Percentiles rank a stretch among this genome's conserved stretches.
Evolutionary conservation across 1,140 invertebrate genomes (phyloP).

Genomic region (Bombus waltoni): DNA sequence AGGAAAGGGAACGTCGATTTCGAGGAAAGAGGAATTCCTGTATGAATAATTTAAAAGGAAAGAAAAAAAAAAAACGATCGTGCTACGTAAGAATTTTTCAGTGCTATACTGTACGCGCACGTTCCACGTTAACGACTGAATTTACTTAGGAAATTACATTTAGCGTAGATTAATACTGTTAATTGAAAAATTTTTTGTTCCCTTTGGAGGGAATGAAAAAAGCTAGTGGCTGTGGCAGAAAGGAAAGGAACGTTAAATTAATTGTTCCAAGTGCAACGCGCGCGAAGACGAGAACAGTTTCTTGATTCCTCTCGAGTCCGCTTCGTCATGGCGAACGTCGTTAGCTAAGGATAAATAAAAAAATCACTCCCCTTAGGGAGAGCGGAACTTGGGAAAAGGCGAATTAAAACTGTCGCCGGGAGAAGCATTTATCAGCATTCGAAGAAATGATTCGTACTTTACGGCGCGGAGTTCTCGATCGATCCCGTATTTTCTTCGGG

Average conservation of each 20-base stretch:
- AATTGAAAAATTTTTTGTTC: conserved; percentile 17
- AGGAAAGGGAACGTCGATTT: not conserved
- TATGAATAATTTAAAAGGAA: not conserved
- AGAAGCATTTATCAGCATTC: conserved; percentile 11
- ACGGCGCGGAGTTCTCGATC: not conserved
- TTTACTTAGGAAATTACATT: conserved; percentile 10
- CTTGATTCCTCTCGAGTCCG: conserved; percentile 15
- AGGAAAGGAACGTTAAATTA: not conserved
- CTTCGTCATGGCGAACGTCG: conserved; percentile 12
- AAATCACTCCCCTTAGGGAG: not conserved
- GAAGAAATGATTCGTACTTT: conserved; percentile 14
- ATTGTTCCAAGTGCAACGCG: conserved; percentile 12
- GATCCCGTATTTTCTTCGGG: not conserved
- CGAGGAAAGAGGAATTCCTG: not conserved
- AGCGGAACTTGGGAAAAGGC: not conserved
- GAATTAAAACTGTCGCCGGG: conserved; percentile 20
- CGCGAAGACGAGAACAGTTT: not conserved
- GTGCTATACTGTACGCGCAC: not conserved
- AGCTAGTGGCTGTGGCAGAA: not conserved
- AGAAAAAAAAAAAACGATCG: not conserved
- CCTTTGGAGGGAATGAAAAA: not conserved
- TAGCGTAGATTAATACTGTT: not conserved
- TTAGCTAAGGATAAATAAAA: conserved; percentile 24
- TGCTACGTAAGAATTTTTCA: not conserved
- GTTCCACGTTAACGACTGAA: not conserved